Base-by-base conservation (phyloP, 2,797 vertebrate species). In the Lagocephalus sceleratus region DNA sequence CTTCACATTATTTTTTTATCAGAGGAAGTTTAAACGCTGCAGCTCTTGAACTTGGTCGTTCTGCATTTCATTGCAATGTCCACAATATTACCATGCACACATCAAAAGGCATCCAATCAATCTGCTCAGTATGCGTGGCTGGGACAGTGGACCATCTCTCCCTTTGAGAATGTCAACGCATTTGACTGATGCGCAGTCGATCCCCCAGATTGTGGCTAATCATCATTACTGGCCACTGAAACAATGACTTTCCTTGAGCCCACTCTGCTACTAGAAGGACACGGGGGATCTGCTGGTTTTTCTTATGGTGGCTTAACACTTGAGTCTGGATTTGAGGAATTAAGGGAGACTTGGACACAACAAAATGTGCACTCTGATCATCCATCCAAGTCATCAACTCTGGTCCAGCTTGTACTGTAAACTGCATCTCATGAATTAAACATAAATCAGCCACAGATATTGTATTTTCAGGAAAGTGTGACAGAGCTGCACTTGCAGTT, bases 131-230 rank as follows among this genome's bases (percentile, higher is more conserved):
- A 83, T 81, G 66, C 63, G 26, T 15, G 59, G 75, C 82, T 52
- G 73, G 78, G 78, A 86, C 89, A 82, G 73, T 54, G 44, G 81
- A 71, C 78, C 79, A 79, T 84, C 78, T 68, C 89, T 89, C 66
- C 85, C 83, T 86, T 86, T 85, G 88, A 91, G 89, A 83, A 78
- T 72, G 76, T 79, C 76, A 81, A 76, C 81, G 79, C 86, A 68
- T 80, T 90, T 90, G 91, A 93, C 91, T 87, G 92, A 90, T 87
- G 85, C 82, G 81, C 78, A 90, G 91, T 91, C 89, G 85, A 85
- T 92, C 87, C 79, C 84, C 73, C 81, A 85, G 92, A 90, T 89
- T 83, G 79, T 79, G 84, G 84, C 81, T 88, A 87, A 89, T 91
- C 90, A 90, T 92, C 90, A 89, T 88, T 84, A 84, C 62, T 59